phyloP scores from a whole-genome alignment of 2,113 vertebrate genomes.

The Neolamprologus hecqui region DNA sequence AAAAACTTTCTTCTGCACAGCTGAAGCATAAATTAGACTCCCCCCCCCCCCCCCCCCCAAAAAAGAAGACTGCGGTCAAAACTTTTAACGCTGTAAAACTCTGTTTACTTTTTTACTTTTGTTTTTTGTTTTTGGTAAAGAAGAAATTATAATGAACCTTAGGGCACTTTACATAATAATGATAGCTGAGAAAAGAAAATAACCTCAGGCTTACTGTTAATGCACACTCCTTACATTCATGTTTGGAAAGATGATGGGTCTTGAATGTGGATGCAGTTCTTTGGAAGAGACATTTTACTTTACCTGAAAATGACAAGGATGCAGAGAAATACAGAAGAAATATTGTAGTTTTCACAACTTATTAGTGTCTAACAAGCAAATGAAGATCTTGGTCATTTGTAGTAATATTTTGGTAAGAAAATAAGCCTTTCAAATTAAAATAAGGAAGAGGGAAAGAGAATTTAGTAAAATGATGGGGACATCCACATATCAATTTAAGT shows the following conservation, averaged over 20 bases:
- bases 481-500: not conserved
- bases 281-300: not conserved
- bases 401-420: not conserved
- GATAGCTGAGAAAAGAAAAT: not conserved
- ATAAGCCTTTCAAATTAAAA: not conserved
- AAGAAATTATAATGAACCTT: not conserved
- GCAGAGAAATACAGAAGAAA: not conserved
- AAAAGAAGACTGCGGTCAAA: not conserved
- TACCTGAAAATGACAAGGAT: not conserved
- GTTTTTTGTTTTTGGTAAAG: not conserved
- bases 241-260: not conserved
- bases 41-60: rapidly evolving
- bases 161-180: not conserved
- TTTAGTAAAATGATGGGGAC: not conserved
- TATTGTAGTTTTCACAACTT: not conserved
- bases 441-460: not conserved
- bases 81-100: not conserved
- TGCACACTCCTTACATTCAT: not conserved
- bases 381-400: not conserved
- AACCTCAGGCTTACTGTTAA: not conserved
- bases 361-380: not conserved
- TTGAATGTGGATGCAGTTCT: not conserved
- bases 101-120: not conserved
- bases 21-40: not conserved
- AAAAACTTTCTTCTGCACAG: not conserved